Evolutionary conservation across 35 echinoderm and acorn worm species (phyloP).

Genomic region (Heliocidaris tuberculata): DNA sequence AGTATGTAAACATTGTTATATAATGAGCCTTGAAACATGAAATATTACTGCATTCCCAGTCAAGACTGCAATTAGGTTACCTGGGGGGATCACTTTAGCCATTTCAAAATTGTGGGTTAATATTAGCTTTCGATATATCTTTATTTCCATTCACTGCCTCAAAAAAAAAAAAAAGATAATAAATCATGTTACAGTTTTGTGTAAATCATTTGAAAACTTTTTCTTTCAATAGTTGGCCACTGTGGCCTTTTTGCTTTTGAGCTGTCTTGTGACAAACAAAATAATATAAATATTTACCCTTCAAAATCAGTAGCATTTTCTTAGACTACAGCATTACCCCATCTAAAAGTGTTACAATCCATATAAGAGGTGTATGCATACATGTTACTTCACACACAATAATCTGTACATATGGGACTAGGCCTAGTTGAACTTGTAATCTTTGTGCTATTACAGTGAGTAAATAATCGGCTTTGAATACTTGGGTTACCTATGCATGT

Average conservation of each 20-base stretch:
- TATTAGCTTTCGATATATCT: too few species aligned
- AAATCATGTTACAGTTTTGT: too few species aligned
- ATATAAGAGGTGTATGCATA: background rate
- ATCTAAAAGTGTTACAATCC: too few species aligned
- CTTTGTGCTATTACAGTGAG: background rate
- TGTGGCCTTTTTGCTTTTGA: background rate
- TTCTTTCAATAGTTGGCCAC: background rate
- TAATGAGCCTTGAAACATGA: background rate
- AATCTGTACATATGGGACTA: background rate
- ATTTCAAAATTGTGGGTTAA: too few species aligned
- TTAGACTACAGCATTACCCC: background rate
- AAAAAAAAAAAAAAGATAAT: too few species aligned
- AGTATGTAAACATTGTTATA: background rate
- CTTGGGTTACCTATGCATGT: background rate
- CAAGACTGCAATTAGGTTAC: too few species aligned
- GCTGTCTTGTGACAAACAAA: background rate
- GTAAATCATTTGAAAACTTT: too few species aligned
- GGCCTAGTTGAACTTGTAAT: background rate
- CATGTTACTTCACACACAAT: background rate
- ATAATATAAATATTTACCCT: background rate
- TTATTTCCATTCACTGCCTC: too few species aligned
- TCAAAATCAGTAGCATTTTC: background rate
- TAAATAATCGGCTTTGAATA: background rate
- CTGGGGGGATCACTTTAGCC: too few species aligned
- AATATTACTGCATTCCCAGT: background rate